These are phyloP conservation scores for Aphaenogaster rudis DNA, from an alignment of 1,140 invertebrate genomes.

Conservation along the genomic window DNA sequence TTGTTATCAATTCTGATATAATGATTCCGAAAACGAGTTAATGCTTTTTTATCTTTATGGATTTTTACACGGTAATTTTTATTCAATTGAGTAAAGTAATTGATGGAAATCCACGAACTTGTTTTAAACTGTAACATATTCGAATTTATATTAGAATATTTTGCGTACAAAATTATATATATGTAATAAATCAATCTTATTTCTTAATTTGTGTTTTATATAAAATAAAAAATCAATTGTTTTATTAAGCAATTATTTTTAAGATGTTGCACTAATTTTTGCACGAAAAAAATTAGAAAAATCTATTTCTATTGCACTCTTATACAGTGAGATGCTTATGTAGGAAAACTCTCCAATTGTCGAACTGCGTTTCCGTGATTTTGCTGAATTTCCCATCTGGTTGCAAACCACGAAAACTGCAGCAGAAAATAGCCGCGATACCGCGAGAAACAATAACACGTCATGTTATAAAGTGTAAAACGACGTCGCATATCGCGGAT, in stretches of 20 bases:
- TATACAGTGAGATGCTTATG: conserved; percentile 16
- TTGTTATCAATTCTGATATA: conserved; percentile 1
- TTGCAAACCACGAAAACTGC: conserved; percentile 24
- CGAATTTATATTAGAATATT: conserved; percentile 1
- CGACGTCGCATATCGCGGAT: conserved; percentile 59
- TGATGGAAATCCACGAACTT: background rate
- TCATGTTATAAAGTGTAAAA: conserved; percentile 60
- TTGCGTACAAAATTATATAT: conserved; percentile 5
- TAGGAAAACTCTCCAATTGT: conserved; percentile 7
- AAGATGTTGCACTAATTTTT: conserved; percentile 8
- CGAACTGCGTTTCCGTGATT: conserved; percentile 22
- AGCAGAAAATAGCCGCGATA: conserved; percentile 34
- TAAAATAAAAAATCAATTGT: background rate
- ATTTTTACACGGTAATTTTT: conserved; percentile 3
- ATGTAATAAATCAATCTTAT: background rate
- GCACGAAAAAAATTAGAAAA: background rate
- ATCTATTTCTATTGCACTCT: conserved; percentile 10
- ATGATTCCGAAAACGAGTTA: conserved; percentile 21
- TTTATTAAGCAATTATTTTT: background rate
- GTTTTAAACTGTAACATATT: conserved; percentile 9
- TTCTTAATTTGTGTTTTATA: background rate
- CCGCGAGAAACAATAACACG: conserved; percentile 48
- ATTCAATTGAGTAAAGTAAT: conserved; percentile 5
- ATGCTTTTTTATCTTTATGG: background rate
- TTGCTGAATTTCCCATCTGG: conserved; percentile 21